phyloP scores from a whole-genome alignment of 2,797 vertebrate genomes.

The Scarus forsteni region DNA sequence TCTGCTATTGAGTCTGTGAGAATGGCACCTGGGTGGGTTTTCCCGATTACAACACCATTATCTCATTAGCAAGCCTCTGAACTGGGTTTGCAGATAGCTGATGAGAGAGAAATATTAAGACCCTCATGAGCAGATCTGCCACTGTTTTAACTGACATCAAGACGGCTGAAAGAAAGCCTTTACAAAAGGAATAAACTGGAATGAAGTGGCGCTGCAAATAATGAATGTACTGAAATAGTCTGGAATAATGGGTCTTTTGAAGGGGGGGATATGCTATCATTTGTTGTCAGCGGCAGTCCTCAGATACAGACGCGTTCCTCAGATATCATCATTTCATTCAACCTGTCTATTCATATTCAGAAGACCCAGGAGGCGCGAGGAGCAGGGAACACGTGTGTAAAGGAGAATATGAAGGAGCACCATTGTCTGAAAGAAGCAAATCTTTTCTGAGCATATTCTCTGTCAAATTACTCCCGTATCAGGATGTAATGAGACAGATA shows the following conservation, averaged over 20 bases:
- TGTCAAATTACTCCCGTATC: conserved; percentile 62
- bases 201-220: conserved; percentile 57
- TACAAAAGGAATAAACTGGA: conserved; percentile 50
- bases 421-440: conserved; percentile 54
- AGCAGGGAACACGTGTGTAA: conserved; percentile 43
- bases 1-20: conserved; percentile 34
- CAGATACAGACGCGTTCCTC: conserved; percentile 56
- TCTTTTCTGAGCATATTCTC: conserved; percentile 50
- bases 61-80: conserved; percentile 58
- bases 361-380: conserved; percentile 40
- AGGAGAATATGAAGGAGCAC: conserved; percentile 53
- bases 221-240: conserved; percentile 68
- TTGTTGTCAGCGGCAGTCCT: conserved; percentile 58
- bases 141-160: conserved; percentile 57
- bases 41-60: conserved; percentile 63
- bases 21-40: conserved; percentile 22
- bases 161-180: conserved; percentile 48
- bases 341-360: conserved; percentile 76
- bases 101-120: conserved; percentile 71
- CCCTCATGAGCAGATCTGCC: conserved; percentile 52
- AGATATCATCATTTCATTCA: conserved; percentile 82
- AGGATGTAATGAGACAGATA: conserved; percentile 69
- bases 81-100: conserved; percentile 46
- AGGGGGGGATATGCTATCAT: conserved; percentile 39
- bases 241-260: conserved; percentile 72